Conservation (phyloP, 2,888 invertebrate genomes). For the Dromius quadrimaculatus region DNA sequence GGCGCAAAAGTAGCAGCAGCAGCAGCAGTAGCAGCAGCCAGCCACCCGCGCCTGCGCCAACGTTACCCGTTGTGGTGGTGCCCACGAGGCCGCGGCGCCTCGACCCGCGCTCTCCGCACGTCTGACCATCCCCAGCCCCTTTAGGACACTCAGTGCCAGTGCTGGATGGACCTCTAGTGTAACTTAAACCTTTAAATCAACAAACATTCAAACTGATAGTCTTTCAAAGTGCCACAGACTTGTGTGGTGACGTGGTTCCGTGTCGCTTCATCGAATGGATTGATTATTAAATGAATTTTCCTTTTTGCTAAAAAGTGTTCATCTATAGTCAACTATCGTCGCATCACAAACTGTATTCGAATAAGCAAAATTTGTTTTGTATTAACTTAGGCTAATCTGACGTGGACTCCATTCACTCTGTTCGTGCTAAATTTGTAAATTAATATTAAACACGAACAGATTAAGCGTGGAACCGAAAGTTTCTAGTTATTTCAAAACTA, state of each 20-base stretch:
- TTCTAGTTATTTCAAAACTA: conserved; percentile 22
- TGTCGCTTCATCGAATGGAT: conserved; percentile 35
- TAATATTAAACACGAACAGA: background rate
- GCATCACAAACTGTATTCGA: conserved; percentile 60
- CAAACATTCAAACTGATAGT: conserved; percentile 14
- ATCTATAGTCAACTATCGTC: conserved; percentile 64
- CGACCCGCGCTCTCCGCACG: conserved; percentile 59
- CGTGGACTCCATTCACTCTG: background rate
- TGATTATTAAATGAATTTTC: conserved; percentile 57
- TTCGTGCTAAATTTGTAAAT: background rate
- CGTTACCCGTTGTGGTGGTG: conserved; percentile 64
- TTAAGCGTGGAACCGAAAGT: background rate
- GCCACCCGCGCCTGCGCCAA: conserved; percentile 56
- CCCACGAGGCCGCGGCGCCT: conserved; percentile 61
- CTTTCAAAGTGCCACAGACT: conserved; percentile 39
- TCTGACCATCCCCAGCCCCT: conserved; percentile 65
- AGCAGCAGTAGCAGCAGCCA: background rate
- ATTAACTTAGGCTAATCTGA: conserved; percentile 48
- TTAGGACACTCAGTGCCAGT: conserved; percentile 62
- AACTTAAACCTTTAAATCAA: background rate
- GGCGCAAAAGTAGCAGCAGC: conserved; percentile 59
- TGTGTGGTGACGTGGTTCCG: conserved; percentile 19
- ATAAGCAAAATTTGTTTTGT: conserved; percentile 52
- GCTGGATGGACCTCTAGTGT: conserved; percentile 26
- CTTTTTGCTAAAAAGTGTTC: conserved; percentile 64